Conservation (phyloP, 1,140 invertebrate genomes). For the Paralvinella palmiformis region DNA sequence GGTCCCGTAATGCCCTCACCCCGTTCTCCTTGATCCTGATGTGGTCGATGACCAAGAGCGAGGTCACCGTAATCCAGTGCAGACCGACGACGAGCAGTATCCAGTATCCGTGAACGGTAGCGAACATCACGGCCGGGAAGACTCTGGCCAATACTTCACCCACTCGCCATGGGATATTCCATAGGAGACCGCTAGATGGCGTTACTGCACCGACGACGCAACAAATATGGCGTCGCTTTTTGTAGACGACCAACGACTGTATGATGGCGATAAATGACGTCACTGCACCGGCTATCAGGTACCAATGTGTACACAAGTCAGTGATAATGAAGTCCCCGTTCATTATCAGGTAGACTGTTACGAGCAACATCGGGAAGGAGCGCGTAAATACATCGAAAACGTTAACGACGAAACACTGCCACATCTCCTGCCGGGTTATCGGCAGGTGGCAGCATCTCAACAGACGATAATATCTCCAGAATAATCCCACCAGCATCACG, state of each 20-base stretch:
- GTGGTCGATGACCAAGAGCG: constrained; percentile 74
- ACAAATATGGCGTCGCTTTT: constrained; percentile 65
- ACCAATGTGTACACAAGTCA: too few species aligned
- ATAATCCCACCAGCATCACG: too few species aligned
- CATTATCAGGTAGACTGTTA: too few species aligned
- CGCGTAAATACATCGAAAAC: too few species aligned
- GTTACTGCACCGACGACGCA: constrained; percentile 73
- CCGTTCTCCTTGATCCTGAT: constrained; percentile 58
- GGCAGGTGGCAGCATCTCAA: too few species aligned
- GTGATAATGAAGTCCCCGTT: too few species aligned
- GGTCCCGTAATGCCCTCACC: constrained; percentile 33
- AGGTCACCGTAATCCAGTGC: constrained; percentile 77
- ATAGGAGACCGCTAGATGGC: constrained; percentile 79
- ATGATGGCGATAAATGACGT: too few species aligned
- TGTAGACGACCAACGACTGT: constrained; percentile 84
- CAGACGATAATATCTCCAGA: too few species aligned
- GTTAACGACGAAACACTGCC: too few species aligned
- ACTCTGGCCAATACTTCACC: constrained; percentile 80
- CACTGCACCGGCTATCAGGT: too few species aligned
- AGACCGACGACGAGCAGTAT: constrained; percentile 71
- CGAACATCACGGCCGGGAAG: constrained; percentile 75
- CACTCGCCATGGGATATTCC: constrained; percentile 63
- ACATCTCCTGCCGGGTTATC: too few species aligned
- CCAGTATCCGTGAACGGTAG: constrained; percentile 76
- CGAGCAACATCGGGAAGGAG: too few species aligned